phyloP scores from a whole-genome alignment of 2,113 vertebrate genomes.

The Deroptyus accipitrinus region DNA sequence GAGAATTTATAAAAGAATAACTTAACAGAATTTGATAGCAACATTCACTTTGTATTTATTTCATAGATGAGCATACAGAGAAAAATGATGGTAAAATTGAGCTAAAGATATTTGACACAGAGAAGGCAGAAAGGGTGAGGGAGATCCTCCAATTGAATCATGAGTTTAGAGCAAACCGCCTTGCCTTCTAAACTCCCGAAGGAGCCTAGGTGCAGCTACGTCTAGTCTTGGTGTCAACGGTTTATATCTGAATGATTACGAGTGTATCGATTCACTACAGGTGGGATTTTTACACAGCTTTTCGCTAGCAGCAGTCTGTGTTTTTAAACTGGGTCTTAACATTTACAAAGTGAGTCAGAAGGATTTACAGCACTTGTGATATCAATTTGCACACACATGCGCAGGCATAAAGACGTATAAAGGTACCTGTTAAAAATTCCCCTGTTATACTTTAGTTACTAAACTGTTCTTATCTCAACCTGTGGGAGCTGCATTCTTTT shows the following conservation, averaged over 20 bases:
- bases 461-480: no score
- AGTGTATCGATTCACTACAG: neutral
- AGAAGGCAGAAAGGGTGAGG: neutral
- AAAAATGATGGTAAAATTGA: neutral
- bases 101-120: neutral
- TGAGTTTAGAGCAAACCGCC: neutral
- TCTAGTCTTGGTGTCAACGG: neutral
- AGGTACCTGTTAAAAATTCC: neutral
- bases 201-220: neutral
- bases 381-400: neutral
- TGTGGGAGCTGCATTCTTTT: no score
- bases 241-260: neutral
- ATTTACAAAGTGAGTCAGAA: neutral
- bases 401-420: neutral
- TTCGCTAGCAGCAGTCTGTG: neutral
- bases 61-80: neutral
- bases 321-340: neutral
- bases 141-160: neutral
- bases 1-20: neutral
- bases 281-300: neutral
- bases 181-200: neutral
- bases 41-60: neutral
- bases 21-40: neutral
- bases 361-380: neutral
- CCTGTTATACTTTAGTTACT: no score